These are phyloP conservation scores for Hypanus sabinus DNA, from an alignment of 2,113 vertebrate species.

Conservation along the genomic window DNA sequence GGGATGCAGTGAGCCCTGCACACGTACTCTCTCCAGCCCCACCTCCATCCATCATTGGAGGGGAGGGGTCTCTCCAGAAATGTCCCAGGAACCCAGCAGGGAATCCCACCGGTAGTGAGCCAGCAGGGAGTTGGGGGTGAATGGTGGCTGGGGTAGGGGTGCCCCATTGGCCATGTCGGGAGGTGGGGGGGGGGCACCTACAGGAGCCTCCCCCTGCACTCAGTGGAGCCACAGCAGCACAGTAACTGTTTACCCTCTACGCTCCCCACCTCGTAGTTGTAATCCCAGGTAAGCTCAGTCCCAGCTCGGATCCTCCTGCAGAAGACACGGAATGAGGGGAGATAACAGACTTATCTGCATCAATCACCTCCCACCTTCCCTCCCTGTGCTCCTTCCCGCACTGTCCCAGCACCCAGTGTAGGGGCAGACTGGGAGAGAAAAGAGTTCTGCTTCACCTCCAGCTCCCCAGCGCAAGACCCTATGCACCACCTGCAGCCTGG, in stretches of 20 bases:
- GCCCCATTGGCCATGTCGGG: neutral
- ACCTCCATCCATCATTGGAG: no score
- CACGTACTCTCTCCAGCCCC: no score
- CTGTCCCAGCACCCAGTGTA: no score
- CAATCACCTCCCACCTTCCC: neutral
- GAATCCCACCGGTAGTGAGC: neutral
- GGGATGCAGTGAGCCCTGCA: no score
- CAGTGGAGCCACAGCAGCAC: constrained; percentile 93
- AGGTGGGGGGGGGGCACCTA: constrained; percentile 45
- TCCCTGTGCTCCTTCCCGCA: no score
- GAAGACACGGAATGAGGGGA: neutral
- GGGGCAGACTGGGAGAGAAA: no score
- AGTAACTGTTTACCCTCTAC: constrained; percentile 94
- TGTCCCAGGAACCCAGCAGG: no score
- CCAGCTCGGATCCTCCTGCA: constrained; percentile 84
- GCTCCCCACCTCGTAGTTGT: constrained; percentile 95
- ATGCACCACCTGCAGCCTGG: no score
- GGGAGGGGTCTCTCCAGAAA: no score
- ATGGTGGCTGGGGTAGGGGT: neutral
- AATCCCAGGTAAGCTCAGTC: constrained; percentile 94
- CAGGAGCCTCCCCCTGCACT: constrained; percentile 83
- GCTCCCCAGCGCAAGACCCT: no score
- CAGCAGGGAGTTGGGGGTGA: neutral
- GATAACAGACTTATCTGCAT: neutral
- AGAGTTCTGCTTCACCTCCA: no score